A percentile compares a stretch with the other conserved stretches of the same genome.
These are phyloP conservation scores for Galaxea fascicularis DNA, from an alignment of 92 coral and sea anemone species.

Conservation along the genomic window DNA sequence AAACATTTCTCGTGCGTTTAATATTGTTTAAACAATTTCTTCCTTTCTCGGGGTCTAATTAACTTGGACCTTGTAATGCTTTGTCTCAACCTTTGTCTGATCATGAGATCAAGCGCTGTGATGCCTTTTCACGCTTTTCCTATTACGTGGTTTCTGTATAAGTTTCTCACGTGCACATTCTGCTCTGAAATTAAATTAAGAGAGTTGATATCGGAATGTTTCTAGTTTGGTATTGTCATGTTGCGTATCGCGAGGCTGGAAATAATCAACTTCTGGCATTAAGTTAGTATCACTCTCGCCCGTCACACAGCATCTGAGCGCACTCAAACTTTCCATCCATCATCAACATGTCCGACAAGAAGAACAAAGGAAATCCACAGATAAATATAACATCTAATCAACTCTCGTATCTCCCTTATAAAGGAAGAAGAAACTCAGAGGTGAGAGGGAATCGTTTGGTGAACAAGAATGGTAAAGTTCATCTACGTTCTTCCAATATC, in stretches of 20 bases:
- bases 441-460: slow-evolving; percentile 65
- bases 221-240: not conserved
- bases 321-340: not conserved
- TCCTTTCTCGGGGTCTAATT: not conserved
- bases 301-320: not conserved
- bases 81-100: not conserved
- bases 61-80: not conserved
- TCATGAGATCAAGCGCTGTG: not conserved
- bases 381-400: slow-evolving; percentile 34
- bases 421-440: slow-evolving; percentile 22
- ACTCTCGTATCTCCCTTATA: not conserved
- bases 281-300: not conserved
- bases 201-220: not conserved
- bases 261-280: not conserved
- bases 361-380: not conserved
- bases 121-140: not conserved
- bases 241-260: not conserved
- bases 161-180: not conserved
- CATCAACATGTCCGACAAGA: slow-evolving; percentile 27
- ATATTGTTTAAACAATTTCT: not conserved
- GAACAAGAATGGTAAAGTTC: slow-evolving; percentile 75
- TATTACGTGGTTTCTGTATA: not conserved
- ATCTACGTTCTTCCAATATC: slow-evolving; percentile 74
- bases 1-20: not conserved
- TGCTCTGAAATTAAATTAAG: not conserved